Percentiles rank a stretch among this genome's conserved stretches.
phyloP scores from a whole-genome alignment of 92 coral and sea anemone genomes.

The Epizoanthus ramosus region DNA sequence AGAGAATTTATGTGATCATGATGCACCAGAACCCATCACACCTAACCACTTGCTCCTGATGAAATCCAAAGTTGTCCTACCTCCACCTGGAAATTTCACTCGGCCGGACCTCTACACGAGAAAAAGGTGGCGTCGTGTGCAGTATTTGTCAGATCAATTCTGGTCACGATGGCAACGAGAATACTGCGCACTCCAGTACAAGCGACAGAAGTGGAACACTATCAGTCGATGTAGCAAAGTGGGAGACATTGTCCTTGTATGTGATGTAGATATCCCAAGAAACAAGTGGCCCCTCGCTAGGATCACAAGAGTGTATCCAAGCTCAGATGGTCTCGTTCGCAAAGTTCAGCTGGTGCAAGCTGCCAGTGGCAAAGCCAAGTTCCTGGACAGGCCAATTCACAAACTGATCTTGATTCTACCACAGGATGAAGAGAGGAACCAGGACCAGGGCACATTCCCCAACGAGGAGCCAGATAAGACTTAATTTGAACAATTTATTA shows the following conservation, averaged over 20 bases:
- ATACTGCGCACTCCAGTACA: slow-evolving; percentile 44
- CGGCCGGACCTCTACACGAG: slow-evolving; percentile 51
- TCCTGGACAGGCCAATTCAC: slow-evolving; percentile 57
- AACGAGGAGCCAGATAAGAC: slow-evolving; percentile 37
- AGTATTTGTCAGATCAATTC: slow-evolving; percentile 58
- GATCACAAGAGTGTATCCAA: slow-evolving; percentile 60
- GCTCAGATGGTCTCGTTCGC: slow-evolving; percentile 55
- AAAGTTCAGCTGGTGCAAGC: slow-evolving; percentile 52
- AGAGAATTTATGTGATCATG: slow-evolving; percentile 41
- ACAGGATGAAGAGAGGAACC: slow-evolving; percentile 26
- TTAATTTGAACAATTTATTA: too few species aligned
- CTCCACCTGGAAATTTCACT: slow-evolving; percentile 54
- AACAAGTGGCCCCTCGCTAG: slow-evolving; percentile 69
- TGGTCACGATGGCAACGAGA: slow-evolving; percentile 63
- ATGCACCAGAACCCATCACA: slow-evolving; percentile 47
- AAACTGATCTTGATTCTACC: slow-evolving; percentile 44
- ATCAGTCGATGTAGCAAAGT: too few species aligned
- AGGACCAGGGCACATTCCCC: slow-evolving; percentile 20
- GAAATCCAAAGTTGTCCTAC: slow-evolving; percentile 35
- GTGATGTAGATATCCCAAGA: slow-evolving; percentile 46
- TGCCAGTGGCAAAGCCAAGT: slow-evolving; percentile 20
- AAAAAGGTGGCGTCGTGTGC: slow-evolving; percentile 60
- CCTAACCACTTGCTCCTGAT: slow-evolving; percentile 49
- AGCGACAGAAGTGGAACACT: slow-evolving; percentile 66
- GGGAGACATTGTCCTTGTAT: slow-evolving; percentile 46